Evolutionary conservation across 2,888 invertebrate species (phyloP).

Genomic region (Lasioglossum pauxillum): DNA sequence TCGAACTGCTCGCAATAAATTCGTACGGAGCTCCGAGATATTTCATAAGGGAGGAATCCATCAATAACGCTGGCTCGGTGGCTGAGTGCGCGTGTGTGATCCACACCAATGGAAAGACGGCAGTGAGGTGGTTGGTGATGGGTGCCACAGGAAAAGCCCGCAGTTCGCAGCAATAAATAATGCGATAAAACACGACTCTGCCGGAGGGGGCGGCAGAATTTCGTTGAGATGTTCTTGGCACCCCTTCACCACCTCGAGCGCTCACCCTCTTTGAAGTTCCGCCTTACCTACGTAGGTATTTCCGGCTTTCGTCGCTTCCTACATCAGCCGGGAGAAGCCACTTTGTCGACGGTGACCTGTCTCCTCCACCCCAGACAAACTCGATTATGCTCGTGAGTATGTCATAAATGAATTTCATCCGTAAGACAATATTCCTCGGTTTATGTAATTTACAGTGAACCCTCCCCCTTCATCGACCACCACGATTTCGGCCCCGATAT

Average conservation of each 20-base stretch:
- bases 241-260: conserved; percentile 7
- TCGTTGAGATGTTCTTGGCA: conserved; percentile 56
- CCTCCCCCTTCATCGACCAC: conserved; percentile 10
- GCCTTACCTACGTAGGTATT: conserved; percentile 56
- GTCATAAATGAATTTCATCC: conserved; percentile 70
- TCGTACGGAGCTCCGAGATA: conserved; percentile 81
- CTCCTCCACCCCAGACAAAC: conserved; percentile 58
- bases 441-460: conserved; percentile 64
- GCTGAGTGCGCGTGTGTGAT: conserved; percentile 59
- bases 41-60: conserved; percentile 85
- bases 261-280: conserved; percentile 63
- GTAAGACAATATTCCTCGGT: conserved; percentile 62
- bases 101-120: conserved; percentile 68
- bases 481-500: conserved; percentile 22
- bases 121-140: conserved; percentile 39
- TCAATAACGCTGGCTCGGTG: conserved; percentile 79
- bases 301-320: conserved; percentile 61
- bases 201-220: conserved; percentile 68
- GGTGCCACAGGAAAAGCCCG: conserved; percentile 58
- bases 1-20: conserved; percentile 83
- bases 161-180: conserved; percentile 82
- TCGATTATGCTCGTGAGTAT: conserved; percentile 67
- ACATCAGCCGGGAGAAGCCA: conserved; percentile 61
- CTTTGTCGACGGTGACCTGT: conserved; percentile 63
- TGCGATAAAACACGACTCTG: conserved; percentile 84